A percentile compares a stretch with the other conserved stretches of the same genome.
These are phyloP conservation scores for Lepidonotus clava DNA, from an alignment of 2,888 invertebrate species.

Conservation along the genomic window DNA sequence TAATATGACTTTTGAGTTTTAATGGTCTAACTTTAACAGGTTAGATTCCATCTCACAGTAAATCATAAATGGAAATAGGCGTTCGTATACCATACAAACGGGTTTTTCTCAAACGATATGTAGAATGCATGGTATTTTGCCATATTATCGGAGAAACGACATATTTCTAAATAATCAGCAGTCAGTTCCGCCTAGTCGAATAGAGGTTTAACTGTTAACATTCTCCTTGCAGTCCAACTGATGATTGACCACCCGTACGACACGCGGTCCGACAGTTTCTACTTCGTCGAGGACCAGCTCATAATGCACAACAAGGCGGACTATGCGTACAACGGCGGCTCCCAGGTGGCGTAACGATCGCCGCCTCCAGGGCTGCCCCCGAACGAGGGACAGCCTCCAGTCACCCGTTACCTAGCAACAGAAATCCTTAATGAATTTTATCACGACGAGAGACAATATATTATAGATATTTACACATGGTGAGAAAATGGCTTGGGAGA, in stretches of 20 bases:
- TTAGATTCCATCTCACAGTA: too few relatives aligned
- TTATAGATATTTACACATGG: background rate
- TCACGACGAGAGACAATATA: background rate
- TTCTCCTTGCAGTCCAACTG: conserved; percentile 86
- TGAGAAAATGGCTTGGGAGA: background rate
- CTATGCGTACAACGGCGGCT: conserved; percentile 88
- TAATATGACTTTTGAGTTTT: too few relatives aligned
- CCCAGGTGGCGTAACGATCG: conserved; percentile 56
- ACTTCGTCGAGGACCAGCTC: conserved; percentile 97
- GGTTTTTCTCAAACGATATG: too few relatives aligned
- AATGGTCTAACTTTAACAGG: too few relatives aligned
- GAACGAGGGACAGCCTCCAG: background rate
- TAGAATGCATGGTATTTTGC: too few relatives aligned
- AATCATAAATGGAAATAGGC: too few relatives aligned
- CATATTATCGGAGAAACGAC: too few relatives aligned
- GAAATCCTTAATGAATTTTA: background rate
- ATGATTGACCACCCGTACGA: conserved; percentile 98
- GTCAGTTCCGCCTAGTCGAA: too few relatives aligned
- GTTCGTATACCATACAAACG: too few relatives aligned
- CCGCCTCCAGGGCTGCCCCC: background rate
- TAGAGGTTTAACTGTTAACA: too few relatives aligned
- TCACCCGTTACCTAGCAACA: conserved; percentile 31
- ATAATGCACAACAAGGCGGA: conserved; percentile 99
- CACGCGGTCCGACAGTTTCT: conserved; percentile 98
- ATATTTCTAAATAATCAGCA: too few relatives aligned